Evolutionary conservation across 2,797 vertebrate genomes (phyloP).

Genomic region (Gallinago stenura): DNA sequence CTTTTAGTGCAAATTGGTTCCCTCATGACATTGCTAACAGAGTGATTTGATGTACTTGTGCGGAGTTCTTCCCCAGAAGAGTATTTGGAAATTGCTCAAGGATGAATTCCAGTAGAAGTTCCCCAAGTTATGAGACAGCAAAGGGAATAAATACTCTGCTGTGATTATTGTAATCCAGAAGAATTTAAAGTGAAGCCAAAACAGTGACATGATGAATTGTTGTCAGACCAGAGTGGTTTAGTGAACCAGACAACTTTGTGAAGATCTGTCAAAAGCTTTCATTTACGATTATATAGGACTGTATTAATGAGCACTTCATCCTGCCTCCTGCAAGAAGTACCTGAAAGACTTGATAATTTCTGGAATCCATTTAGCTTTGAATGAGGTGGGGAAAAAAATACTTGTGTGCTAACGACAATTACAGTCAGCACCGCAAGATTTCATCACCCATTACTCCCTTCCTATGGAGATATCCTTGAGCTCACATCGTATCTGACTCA

Average conservation of each 20-base stretch:
- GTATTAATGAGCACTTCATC: background rate
- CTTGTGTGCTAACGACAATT: background rate
- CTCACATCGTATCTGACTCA: background rate
- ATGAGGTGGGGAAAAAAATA: background rate
- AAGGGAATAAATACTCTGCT: background rate
- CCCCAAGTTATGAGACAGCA: background rate
- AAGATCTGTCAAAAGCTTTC: background rate
- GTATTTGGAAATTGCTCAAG: background rate
- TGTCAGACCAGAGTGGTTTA: background rate
- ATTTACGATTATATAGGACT: background rate
- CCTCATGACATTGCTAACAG: background rate
- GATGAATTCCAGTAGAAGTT: background rate
- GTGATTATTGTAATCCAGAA: background rate
- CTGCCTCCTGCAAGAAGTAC: background rate
- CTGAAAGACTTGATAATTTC: background rate
- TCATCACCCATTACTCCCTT: background rate
- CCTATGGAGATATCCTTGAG: background rate
- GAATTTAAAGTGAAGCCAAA: background rate
- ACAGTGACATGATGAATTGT: background rate
- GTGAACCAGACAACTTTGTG: background rate
- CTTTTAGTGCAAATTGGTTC: slow-evolving; percentile 1
- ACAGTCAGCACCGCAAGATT: background rate
- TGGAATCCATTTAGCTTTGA: background rate
- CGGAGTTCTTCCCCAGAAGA: background rate
- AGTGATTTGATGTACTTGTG: background rate